Evolutionary conservation across 2,888 invertebrate genomes (phyloP).

Genomic region (Polydrusus cervinus): DNA sequence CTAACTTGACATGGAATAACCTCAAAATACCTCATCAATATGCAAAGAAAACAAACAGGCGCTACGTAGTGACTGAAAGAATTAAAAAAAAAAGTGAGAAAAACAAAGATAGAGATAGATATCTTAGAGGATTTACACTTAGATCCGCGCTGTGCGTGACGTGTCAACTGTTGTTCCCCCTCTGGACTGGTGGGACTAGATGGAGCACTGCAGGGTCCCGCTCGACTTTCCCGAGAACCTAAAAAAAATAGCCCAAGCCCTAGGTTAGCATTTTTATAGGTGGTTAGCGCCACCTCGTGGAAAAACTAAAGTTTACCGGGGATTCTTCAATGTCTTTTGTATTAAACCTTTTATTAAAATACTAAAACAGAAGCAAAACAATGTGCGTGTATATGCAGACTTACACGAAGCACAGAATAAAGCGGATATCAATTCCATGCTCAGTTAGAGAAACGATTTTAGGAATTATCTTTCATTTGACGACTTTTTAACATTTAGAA

Average conservation of each 20-base stretch:
- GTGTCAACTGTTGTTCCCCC: conserved; percentile 78
- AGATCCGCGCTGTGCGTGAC: conserved; percentile 87
- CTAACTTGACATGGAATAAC: not conserved
- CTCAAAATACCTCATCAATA: not conserved
- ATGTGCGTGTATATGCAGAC: not conserved
- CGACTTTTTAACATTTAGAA: no score
- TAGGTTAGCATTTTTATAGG: conserved; percentile 43
- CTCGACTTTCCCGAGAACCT: conserved; percentile 75
- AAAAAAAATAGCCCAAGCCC: conserved; percentile 73
- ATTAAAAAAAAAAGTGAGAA: conserved; percentile 31
- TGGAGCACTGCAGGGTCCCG: conserved; percentile 75
- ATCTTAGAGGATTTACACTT: conserved; percentile 76
- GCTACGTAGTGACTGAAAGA: conserved; percentile 45
- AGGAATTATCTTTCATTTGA: no score
- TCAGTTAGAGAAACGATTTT: no score
- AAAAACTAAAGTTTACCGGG: conserved; percentile 31
- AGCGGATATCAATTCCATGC: not conserved
- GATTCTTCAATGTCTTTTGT: conserved; percentile 70
- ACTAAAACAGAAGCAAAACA: not conserved
- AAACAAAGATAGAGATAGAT: conserved; percentile 37
- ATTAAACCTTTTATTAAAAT: conserved; percentile 41
- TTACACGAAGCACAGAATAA: conserved; percentile 1
- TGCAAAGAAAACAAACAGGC: conserved; percentile 53
- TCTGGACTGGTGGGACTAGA: conserved; percentile 82
- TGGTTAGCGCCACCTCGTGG: conserved; percentile 32